Evolutionary conservation across 2,113 vertebrate genomes (phyloP).

Genomic region (Zapus hudsonius): DNA sequence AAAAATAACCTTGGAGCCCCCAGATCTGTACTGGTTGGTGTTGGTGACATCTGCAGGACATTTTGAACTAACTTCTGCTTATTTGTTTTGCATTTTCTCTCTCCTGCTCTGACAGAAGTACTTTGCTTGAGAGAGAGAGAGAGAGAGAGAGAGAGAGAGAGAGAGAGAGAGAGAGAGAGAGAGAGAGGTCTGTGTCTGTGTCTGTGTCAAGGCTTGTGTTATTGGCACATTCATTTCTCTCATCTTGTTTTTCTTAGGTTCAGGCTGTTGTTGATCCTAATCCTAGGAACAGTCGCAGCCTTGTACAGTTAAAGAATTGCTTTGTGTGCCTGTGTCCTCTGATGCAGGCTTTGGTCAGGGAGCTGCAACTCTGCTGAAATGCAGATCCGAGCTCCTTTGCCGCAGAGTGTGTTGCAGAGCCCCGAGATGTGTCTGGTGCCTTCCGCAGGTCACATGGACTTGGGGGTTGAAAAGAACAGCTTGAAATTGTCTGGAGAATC

Average conservation of each 20-base stretch:
- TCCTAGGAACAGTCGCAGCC: neutral
- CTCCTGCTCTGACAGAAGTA: slow-evolving; percentile 15
- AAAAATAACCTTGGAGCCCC: neutral
- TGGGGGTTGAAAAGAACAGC: neutral
- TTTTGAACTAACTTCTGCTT: neutral
- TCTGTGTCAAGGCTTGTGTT: neutral
- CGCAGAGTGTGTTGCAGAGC: slow-evolving; percentile 8
- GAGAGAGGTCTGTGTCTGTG: neutral
- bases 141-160: neutral
- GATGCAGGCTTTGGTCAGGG: slow-evolving; percentile 33
- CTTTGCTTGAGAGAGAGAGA: neutral
- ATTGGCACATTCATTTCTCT: slow-evolving; percentile 14
- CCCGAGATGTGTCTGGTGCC: neutral
- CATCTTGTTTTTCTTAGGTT: neutral
- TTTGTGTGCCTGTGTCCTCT: slow-evolving; percentile 45
- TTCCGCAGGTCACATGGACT: neutral
- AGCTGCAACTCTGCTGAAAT: neutral
- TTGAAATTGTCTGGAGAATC: neutral
- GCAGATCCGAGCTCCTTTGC: slow-evolving; percentile 47
- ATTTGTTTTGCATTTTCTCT: slow-evolving; percentile 40
- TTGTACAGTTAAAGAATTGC: neutral
- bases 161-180: neutral
- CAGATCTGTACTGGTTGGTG: neutral
- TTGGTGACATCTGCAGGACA: neutral
- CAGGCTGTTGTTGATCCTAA: neutral